These are phyloP conservation scores for Ginglymostoma cirratum DNA, from an alignment of 2,113 vertebrate genomes.

Conservation along the genomic window DNA sequence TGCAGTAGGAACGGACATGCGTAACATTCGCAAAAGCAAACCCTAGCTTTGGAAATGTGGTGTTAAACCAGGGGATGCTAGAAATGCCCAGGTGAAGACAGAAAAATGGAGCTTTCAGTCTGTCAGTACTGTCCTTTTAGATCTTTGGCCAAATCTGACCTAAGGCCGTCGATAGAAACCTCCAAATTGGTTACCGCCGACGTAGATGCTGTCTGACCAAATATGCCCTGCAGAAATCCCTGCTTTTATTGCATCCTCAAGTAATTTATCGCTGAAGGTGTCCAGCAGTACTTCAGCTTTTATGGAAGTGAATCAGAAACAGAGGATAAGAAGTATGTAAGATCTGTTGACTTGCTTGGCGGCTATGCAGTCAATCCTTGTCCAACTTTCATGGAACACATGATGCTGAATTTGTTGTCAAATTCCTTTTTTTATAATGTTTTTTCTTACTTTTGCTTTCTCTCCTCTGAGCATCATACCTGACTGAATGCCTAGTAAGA, in stretches of 20 bases:
- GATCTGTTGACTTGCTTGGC: background rate
- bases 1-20: background rate
- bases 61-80: background rate
- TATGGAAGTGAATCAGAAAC: background rate
- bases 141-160: background rate
- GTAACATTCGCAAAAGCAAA: background rate
- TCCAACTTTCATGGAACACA: background rate
- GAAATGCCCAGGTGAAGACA: background rate
- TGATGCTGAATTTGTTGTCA: background rate
- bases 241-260: background rate
- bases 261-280: background rate
- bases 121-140: background rate
- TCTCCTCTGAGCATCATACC: background rate
- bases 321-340: background rate
- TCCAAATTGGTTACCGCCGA: background rate
- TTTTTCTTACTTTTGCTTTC: background rate
- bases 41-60: background rate
- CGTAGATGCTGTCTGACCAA: background rate
- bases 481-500: background rate
- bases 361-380: background rate
- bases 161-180: background rate
- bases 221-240: too few relatives aligned
- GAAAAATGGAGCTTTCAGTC: background rate
- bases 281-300: background rate
- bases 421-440: background rate